Percentiles rank a stretch among this genome's conserved stretches.
phyloP scores from a whole-genome alignment of 2,888 invertebrate genomes.

The Andrena fulva region DNA sequence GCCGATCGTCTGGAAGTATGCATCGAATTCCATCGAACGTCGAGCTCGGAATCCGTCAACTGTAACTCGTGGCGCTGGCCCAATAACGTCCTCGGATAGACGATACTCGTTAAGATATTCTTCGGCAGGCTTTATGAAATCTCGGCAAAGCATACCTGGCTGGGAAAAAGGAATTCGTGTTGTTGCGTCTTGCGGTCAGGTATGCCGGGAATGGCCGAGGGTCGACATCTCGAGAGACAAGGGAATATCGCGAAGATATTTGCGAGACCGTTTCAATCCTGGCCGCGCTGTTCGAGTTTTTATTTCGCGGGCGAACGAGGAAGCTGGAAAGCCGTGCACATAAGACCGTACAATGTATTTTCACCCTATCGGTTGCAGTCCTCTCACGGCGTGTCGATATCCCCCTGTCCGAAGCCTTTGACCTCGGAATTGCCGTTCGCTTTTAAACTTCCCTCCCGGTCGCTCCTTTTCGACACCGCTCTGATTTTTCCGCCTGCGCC shows the following conservation, averaged over 20 bases:
- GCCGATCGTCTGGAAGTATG: not conserved
- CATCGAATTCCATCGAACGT: not conserved
- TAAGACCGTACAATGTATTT: constrained; percentile 63
- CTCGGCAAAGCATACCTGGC: constrained; percentile 47
- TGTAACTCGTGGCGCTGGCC: not conserved
- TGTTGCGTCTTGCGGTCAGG: constrained; percentile 49
- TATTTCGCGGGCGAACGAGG: constrained; percentile 35
- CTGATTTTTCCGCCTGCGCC: constrained; percentile 33
- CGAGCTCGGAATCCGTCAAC: constrained; percentile 1
- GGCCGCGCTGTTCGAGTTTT: constrained; percentile 50
- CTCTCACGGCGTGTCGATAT: constrained; percentile 60
- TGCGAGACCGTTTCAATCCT: constrained; percentile 64
- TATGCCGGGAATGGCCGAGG: constrained; percentile 61
- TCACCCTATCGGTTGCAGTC: constrained; percentile 58
- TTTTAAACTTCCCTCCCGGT: constrained; percentile 46
- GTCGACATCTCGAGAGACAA: constrained; percentile 53
- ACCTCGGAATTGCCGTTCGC: constrained; percentile 58
- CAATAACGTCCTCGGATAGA: not conserved
- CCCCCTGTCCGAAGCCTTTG: constrained; percentile 55
- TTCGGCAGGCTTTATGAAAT: constrained; percentile 49
- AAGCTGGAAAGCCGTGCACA: constrained; percentile 29
- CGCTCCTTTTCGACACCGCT: constrained; percentile 32
- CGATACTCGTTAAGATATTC: constrained; percentile 50
- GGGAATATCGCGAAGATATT: constrained; percentile 58
- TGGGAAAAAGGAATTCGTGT: constrained; percentile 51